Conservation (phyloP, 1,140 invertebrate genomes). For the Meloidogyne exigua region DNA sequence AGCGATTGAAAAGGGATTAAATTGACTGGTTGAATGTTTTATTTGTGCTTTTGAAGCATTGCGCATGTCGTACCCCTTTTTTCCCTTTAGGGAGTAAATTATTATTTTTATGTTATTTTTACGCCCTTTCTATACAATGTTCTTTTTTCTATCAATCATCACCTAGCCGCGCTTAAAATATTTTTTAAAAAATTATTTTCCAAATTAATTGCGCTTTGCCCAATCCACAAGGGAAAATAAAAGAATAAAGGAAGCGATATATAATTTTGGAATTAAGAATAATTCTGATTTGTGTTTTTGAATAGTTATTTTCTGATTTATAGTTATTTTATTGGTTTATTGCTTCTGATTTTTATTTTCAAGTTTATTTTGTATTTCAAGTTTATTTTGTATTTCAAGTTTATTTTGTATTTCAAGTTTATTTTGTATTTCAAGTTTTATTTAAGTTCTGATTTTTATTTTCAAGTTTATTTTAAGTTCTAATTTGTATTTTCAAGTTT, state of each 20-base stretch:
- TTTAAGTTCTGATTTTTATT: too few species aligned
- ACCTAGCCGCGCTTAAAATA: neutral
- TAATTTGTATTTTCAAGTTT: too few species aligned
- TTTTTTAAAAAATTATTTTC: neutral
- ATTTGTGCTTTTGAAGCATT: neutral
- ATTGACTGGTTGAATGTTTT: slow-evolving; percentile 5
- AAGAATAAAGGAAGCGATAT: neutral
- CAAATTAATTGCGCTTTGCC: neutral
- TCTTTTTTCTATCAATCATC: neutral
- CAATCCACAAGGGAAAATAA: slow-evolving; percentile 3
- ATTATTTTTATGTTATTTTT: neutral
- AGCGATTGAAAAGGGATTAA: neutral
- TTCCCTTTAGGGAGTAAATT: neutral
- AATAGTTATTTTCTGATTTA: too few species aligned
- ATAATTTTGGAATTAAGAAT: neutral
- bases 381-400: neutral
- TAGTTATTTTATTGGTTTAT: neutral
- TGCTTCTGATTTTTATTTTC: neutral
- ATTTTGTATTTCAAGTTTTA: too few species aligned
- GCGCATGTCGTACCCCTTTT: neutral
- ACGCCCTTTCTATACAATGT: neutral
- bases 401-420: too few species aligned
- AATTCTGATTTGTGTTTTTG: neutral
- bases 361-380: neutral
- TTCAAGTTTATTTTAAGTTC: too few species aligned